Base-by-base conservation (phyloP, 2,888 invertebrate species). In the Melinaea menophilus region DNA sequence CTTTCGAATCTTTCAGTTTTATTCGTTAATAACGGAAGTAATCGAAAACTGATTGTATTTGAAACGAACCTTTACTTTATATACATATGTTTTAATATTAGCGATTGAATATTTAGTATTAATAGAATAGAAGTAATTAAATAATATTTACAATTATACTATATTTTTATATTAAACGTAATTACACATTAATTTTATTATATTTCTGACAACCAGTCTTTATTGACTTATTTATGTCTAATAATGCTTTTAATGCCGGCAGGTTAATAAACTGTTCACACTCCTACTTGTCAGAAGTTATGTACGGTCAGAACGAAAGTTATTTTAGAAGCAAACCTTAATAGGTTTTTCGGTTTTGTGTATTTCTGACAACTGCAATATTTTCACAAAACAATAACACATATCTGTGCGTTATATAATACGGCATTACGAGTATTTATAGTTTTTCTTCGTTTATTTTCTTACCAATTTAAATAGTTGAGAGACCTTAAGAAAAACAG, bases 331-430 rank as follows among this genome's bases (percentile, higher is more conserved):
- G 73, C 69, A 72, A 72, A 72, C 69, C 72, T 65, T 69, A 73
- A 73, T 73, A 72, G 73, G 66, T 71, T 73, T 72, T 69, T 68
- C 69, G 58, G 66, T 72, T 72, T 68, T 60, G 63, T 65, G 69
- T 71, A 71, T 69, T 67, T 51, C 67, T 54, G 63, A 54, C 63
- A 61, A 62, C 61, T 59, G 61, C 60, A 62, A 65, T 62, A 65
- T 65, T 65, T 62, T 57, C 22, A 9, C 45, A 55, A 41, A 62
- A 62, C 62, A 59, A 62, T 62, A 59, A 61, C 59, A 56, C 35
- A 35, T 47, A 55, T 54, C 59, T 47, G 33, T 35, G 33, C 9
- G 35, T 51, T 61, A 9, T 33, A 56, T 56, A 51, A 33, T 1
- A 48, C 31, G 22, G 22, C 51, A 22, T 22, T 22, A 22, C 22